Evolutionary conservation across 53 echinoderm and acorn worm species (phyloP).

Genomic region (Henricia sp.): DNA sequence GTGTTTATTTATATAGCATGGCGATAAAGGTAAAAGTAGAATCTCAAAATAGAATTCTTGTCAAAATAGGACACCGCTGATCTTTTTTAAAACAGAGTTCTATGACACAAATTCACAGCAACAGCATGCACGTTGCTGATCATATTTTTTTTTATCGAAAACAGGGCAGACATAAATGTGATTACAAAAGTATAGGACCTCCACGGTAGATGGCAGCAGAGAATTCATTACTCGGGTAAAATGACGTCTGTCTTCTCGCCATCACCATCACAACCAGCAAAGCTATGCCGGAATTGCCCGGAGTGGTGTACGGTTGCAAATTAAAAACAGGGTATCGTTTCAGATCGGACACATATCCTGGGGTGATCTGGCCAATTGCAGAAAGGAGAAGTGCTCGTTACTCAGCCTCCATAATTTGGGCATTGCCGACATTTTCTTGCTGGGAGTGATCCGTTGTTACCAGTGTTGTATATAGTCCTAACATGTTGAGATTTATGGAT

Average conservation of each 20-base stretch:
- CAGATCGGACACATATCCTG: background rate
- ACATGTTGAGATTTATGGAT: too few relatives aligned
- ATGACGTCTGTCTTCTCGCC: background rate
- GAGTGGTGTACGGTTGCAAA: constrained; percentile 1
- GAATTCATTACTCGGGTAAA: background rate
- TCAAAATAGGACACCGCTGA: too few relatives aligned
- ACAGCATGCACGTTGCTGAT: too few relatives aligned
- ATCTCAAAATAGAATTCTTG: too few relatives aligned
- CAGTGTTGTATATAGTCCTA: background rate
- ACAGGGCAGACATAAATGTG: too few relatives aligned
- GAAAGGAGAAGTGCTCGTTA: background rate
- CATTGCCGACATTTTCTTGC: background rate
- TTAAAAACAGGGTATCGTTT: constrained; percentile 13
- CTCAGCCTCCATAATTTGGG: background rate
- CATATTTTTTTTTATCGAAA: too few relatives aligned
- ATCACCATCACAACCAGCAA: too few relatives aligned
- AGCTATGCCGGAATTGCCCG: background rate
- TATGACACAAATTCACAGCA: too few relatives aligned
- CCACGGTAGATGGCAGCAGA: background rate
- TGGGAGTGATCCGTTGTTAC: background rate
- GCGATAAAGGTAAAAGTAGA: too few relatives aligned
- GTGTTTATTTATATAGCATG: too few relatives aligned
- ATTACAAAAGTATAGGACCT: too few relatives aligned
- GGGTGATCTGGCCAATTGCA: constrained; percentile 11
- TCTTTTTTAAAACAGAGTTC: too few relatives aligned